These are phyloP conservation scores for Thereuonema tuberculata DNA, from an alignment of 1,140 invertebrate genomes.

Conservation along the genomic window DNA sequence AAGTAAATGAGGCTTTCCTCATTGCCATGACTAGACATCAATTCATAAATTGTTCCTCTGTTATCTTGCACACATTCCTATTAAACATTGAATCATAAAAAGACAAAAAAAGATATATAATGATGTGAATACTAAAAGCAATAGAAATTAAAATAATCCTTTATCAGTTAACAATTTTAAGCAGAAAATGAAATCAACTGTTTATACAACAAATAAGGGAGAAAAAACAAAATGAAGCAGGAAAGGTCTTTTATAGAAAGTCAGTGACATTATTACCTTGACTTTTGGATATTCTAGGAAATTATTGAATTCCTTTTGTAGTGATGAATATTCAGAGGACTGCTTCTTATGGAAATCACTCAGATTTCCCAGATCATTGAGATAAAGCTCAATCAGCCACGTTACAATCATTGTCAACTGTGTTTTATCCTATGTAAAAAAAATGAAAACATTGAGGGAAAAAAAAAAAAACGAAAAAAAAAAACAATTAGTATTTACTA, in stretches of 20 bases:
- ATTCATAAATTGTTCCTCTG: slow-evolving; percentile 63
- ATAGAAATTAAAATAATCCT: not conserved
- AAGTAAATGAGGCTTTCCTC: slow-evolving; percentile 73
- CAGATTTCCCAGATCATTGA: slow-evolving; percentile 66
- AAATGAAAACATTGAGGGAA: too few species aligned
- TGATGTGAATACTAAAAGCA: not conserved
- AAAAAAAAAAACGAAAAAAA: slow-evolving; percentile 12
- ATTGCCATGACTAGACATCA: slow-evolving; percentile 87
- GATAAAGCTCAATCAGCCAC: slow-evolving; percentile 83
- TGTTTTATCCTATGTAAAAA: slow-evolving; percentile 42
- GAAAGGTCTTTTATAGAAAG: too few species aligned
- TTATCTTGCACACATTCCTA: slow-evolving; percentile 59
- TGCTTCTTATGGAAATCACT: slow-evolving; percentile 43
- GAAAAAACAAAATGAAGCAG: slow-evolving; percentile 8
- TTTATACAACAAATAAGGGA: too few species aligned
- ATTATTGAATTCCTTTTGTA: slow-evolving; percentile 59
- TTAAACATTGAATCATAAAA: slow-evolving; percentile 2
- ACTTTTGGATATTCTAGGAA: slow-evolving; percentile 26
- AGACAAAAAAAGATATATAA: not conserved
- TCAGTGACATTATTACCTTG: too few species aligned
- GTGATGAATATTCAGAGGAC: slow-evolving; percentile 40
- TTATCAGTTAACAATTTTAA: too few species aligned
- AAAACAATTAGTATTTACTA: not conserved
- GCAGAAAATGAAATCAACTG: too few species aligned
- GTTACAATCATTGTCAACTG: slow-evolving; percentile 82